Evolutionary conservation across 2,888 invertebrate species (phyloP).

Genomic region (Lysandra bellargus): DNA sequence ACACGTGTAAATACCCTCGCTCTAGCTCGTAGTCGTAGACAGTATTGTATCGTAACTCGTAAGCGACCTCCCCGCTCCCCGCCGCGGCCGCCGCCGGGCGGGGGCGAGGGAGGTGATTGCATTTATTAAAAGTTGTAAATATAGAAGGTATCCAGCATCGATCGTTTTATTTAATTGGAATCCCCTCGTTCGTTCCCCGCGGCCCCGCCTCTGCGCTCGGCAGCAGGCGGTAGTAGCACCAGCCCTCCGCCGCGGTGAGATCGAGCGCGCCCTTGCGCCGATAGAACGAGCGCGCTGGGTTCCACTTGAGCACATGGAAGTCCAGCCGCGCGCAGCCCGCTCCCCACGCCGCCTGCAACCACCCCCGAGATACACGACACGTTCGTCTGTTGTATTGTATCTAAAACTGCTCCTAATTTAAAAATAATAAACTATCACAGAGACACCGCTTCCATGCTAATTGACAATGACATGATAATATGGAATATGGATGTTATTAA

Average conservation of each 20-base stretch:
- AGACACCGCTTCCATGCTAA: too few species aligned
- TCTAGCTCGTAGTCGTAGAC: background rate
- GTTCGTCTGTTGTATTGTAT: background rate
- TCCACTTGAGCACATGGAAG: conserved; percentile 34
- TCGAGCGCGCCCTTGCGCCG: conserved; percentile 30
- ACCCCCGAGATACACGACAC: background rate
- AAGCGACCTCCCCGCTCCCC: background rate
- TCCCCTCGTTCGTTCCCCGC: background rate
- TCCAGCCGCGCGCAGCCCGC: conserved; percentile 30
- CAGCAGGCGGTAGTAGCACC: conserved; percentile 33
- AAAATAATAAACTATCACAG: too few species aligned
- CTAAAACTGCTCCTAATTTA: too few species aligned
- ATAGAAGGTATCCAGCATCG: conserved; percentile 38
- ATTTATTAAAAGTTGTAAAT: conserved; percentile 51
- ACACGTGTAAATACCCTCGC: background rate
- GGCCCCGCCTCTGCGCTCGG: background rate
- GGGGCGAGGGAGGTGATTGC: conserved; percentile 42
- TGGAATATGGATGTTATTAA: too few species aligned
- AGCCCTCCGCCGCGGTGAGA: conserved; percentile 31
- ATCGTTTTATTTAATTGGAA: background rate
- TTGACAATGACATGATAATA: too few species aligned
- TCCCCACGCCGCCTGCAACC: conserved; percentile 28
- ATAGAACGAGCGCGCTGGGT: conserved; percentile 32
- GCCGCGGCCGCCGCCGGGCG: conserved; percentile 21
- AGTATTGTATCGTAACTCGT: background rate